Percentiles rank a stretch among this genome's conserved stretches.
Evolutionary conservation across 2,797 vertebrate genomes (phyloP).

Genomic region (Peromyscus melanophrys): DNA sequence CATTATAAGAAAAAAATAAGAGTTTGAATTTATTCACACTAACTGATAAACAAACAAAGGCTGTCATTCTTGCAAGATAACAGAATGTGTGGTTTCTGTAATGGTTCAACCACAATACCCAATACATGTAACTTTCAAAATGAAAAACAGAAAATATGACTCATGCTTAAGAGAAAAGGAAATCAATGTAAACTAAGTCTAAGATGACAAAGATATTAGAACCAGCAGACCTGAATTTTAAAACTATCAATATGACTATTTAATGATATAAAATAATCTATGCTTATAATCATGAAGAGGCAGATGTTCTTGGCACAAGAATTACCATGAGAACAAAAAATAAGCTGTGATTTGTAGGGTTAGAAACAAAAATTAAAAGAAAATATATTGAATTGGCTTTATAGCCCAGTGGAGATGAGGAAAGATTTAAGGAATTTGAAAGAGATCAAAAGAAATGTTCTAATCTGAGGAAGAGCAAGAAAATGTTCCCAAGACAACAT

Average conservation of each 20-base stretch:
- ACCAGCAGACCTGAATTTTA: not conserved
- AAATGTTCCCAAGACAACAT: not conserved
- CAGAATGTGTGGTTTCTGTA: not conserved
- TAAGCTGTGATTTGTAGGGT: not conserved
- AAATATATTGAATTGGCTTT: not conserved
- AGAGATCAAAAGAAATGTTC: not conserved
- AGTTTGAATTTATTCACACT: not conserved
- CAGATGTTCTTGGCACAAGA: not conserved
- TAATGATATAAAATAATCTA: not conserved
- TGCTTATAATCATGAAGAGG: not conserved
- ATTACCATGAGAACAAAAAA: not conserved
- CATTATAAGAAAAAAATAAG: not conserved
- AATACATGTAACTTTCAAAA: not conserved
- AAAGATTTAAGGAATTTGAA: not conserved
- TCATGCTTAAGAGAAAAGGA: slow-evolving; percentile 29
- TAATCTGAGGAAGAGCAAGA: not conserved
- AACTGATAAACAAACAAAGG: not conserved
- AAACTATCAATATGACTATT: not conserved
- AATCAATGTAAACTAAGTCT: slow-evolving; percentile 54
- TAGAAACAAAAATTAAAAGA: not conserved
- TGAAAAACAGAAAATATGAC: slow-evolving; percentile 22
- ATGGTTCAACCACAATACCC: not conserved
- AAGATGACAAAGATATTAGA: slow-evolving; percentile 36
- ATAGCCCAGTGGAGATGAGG: not conserved
- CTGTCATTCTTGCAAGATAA: not conserved